Evolutionary conservation across 2,888 invertebrate species (phyloP).

Genomic region (Imbricaverruca yamaguchii): DNA sequence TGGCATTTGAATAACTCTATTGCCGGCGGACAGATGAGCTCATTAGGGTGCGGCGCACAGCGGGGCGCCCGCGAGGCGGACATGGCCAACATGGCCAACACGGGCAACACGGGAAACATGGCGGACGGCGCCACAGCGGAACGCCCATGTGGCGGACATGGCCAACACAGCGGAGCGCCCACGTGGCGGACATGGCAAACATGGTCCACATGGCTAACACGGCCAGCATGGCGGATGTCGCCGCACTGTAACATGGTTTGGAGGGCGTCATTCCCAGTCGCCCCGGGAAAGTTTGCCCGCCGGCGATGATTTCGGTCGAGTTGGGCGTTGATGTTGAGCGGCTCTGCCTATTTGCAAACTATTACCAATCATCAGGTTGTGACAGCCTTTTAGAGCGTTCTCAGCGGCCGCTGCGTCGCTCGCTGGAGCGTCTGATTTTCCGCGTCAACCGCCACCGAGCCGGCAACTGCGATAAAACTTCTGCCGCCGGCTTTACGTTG

Average conservation of each 20-base stretch:
- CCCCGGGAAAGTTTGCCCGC: no score
- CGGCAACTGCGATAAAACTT: neutral
- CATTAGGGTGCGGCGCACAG: neutral
- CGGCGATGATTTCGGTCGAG: no score
- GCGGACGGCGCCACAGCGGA: neutral
- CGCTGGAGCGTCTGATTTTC: neutral
- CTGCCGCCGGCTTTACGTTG: neutral
- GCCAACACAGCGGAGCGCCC: neutral
- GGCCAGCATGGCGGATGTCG: no score
- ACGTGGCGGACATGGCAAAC: neutral
- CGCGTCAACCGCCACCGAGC: neutral
- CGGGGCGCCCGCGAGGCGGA: neutral
- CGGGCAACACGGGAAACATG: neutral
- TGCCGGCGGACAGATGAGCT: neutral
- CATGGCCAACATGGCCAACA: neutral
- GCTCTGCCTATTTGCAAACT: neutral
- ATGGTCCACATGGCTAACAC: no score
- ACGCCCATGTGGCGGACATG: neutral
- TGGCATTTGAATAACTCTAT: constrained; percentile 9
- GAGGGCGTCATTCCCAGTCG: neutral
- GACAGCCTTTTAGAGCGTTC: constrained; percentile 6
- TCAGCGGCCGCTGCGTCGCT: neutral
- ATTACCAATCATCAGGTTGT: constrained; percentile 15
- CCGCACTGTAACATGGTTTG: neutral
- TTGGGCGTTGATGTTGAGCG: neutral